phyloP scores from a whole-genome alignment of 2,113 vertebrate species.

The Aleadryas rufinucha region DNA sequence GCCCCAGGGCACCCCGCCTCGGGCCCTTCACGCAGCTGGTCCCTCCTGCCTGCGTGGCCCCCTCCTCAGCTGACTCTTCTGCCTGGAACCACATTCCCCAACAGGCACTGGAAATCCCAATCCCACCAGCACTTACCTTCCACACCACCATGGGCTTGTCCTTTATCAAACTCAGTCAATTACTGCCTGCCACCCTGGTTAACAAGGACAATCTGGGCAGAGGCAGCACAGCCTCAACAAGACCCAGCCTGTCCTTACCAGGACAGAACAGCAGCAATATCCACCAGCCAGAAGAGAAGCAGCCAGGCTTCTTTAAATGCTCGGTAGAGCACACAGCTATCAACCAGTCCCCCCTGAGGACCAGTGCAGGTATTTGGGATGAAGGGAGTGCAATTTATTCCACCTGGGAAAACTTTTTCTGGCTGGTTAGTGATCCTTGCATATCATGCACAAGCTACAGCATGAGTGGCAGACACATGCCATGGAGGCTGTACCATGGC shows the following conservation, averaged over 20 bases:
- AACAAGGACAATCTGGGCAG: neutral
- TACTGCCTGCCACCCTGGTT: neutral
- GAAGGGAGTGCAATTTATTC: neutral
- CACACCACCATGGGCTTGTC: neutral
- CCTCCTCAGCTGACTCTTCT: neutral
- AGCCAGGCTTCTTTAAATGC: neutral
- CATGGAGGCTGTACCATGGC: accelerated
- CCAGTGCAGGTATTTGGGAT: neutral
- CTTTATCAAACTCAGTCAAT: neutral
- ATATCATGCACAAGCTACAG: neutral
- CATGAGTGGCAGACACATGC: neutral
- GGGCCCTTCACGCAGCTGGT: neutral
- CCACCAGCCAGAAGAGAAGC: accelerated
- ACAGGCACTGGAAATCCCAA: neutral
- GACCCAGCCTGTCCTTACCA: neutral
- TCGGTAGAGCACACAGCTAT: neutral
- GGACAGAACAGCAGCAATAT: neutral
- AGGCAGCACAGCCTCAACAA: neutral
- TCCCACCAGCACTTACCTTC: neutral
- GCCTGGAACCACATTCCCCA: neutral
- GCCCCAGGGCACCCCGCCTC: neutral
- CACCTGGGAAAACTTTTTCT: neutral
- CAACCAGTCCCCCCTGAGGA: neutral
- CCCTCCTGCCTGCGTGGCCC: neutral
- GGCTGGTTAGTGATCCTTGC: neutral